These are phyloP conservation scores for Gallinago nigripennis DNA, from an alignment of 2,797 vertebrate species.

Conservation along the genomic window DNA sequence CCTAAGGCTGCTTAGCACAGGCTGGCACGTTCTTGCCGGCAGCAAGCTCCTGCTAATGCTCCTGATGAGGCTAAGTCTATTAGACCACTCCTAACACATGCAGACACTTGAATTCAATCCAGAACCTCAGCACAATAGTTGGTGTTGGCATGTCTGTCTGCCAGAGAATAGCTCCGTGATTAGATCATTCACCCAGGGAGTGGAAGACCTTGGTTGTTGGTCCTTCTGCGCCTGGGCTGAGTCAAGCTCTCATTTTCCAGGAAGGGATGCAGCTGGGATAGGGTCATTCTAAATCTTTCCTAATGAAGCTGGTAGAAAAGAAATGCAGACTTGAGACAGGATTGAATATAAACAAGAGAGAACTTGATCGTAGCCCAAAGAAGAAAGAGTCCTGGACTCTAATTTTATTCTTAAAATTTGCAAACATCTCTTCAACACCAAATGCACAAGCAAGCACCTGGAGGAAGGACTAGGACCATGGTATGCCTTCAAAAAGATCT, in stretches of 20 bases:
- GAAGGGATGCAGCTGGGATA: constrained; percentile 45
- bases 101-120: neutral
- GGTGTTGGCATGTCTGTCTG: constrained; percentile 37
- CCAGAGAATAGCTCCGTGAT: neutral
- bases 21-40: neutral
- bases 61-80: neutral
- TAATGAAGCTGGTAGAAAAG: constrained; percentile 2
- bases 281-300: constrained; percentile 28
- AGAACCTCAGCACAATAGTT: constrained; percentile 20
- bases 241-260: constrained; percentile 15
- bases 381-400: neutral
- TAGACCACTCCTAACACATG: neutral
- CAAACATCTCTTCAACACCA: neutral
- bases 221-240: constrained; percentile 31
- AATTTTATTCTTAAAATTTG: neutral
- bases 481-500: neutral
- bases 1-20: neutral
- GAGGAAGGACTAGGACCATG: neutral
- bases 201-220: constrained; percentile 39
- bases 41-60: neutral
- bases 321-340: neutral
- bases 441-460: neutral
- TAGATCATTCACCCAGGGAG: constrained; percentile 54
- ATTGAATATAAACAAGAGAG: constrained; percentile 19
- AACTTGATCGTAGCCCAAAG: neutral